Evolutionary conservation across 2,113 vertebrate genomes (phyloP), one percentile per base, ranked within the genome.

Genomic region (Albula glossodonta): DNA sequence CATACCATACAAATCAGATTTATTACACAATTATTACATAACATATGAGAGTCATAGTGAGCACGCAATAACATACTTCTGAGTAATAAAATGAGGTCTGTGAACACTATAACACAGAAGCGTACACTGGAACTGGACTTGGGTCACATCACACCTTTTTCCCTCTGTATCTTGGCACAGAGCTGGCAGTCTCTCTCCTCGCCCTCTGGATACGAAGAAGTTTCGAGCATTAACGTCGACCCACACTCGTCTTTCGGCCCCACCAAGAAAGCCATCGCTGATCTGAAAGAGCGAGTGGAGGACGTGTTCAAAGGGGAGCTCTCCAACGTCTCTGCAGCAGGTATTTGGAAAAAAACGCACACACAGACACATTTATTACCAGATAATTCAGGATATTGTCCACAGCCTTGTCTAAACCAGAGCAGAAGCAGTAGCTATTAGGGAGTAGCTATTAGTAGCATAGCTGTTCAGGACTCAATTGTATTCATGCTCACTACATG

Each of bases 191-290:
- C 93, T 85, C 91, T 96, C 70, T 93, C 93, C n/a, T 93, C 93
- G 22, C 94, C 95, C 22, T 95, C 95, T 1, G 95, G 95, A 50
- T 95, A 95, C 85, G 95, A 96, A 85, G 95, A 96, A 86, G 91
- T 96, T 51, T 94, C 94, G 87, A 94, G 92, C 56, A 82, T 94
- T 81, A 91, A 81, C 1, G 88, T 96, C 0, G 92, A 88, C 48
- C 94, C 94, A 6, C 79, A 93, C 83, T 94, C 93, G 88, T 94
- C 93, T 4, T 96, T 96, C 83, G 94, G 95, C 3, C 78, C 92
- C 6, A 92, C 94, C 83, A 96, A 95, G 90, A 94, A 93, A 92
- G 93, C 94, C 78, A 93, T 96, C 8, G 90, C 90, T 51, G 19
- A 91, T 0, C 77, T 96, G 84, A 96, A 94, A 87, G 41, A 94